Evolutionary conservation across 2,888 invertebrate species (phyloP).

Genomic region (Parnassius glacialis): DNA sequence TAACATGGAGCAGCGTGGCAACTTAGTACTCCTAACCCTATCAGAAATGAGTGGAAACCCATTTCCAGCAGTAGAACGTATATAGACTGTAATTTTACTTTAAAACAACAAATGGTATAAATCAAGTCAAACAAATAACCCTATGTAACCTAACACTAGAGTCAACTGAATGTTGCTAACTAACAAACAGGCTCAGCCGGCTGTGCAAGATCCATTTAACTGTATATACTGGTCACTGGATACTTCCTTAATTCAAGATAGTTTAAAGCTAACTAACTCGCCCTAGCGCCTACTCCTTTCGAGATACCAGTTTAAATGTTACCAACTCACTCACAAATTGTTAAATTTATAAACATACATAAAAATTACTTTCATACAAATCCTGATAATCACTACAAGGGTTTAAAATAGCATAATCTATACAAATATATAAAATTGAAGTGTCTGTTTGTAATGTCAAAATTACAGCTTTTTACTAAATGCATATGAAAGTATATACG

Average conservation of each 20-base stretch:
- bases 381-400: too few relatives aligned
- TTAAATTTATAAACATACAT: background rate
- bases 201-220: constrained; percentile 32
- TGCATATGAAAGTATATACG: too few relatives aligned
- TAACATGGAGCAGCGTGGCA: too few relatives aligned
- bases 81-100: too few relatives aligned
- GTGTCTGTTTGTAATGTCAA: too few relatives aligned
- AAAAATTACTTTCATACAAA: too few relatives aligned
- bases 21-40: too few relatives aligned
- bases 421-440: too few relatives aligned
- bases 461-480: too few relatives aligned
- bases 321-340: background rate
- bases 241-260: constrained; percentile 29
- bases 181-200: constrained; percentile 26
- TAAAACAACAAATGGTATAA: background rate
- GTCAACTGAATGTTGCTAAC: constrained; percentile 16
- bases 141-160: constrained; percentile 1
- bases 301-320: constrained; percentile 7
- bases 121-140: background rate
- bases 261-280: constrained; percentile 9
- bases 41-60: too few relatives aligned
- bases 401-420: too few relatives aligned
- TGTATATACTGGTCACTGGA: constrained; percentile 28
- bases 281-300: constrained; percentile 1
- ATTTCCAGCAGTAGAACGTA: too few relatives aligned